Evolutionary conservation across 1,140 invertebrate genomes (phyloP), one percentile per base, ranked within the genome.

Genomic region (Hylyphantes graminicola): DNA sequence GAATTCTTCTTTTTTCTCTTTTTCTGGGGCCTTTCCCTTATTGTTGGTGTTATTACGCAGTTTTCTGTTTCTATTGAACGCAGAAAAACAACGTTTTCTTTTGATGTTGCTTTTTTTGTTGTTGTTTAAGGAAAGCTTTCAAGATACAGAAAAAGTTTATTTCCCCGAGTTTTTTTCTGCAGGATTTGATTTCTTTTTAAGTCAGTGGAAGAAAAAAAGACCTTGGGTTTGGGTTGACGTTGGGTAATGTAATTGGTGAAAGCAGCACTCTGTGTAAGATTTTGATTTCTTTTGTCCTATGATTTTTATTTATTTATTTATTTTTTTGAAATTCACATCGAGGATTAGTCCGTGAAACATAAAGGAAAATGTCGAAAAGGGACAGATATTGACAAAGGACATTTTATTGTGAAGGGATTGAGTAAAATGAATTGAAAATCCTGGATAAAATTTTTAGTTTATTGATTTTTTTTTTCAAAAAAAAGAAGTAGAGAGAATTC

Each of bases 51-150:
- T 21, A 65, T 35, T 65, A 35, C 48, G 35, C 67, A 13, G 67
- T 70, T 48, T 70, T 70, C 35, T 15, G 35, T 21, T 70, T 50
- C n/a, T 70, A 70, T 70, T 12, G 50, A 70, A 51, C 67, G 51
- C 67, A 70, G 15, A 70, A 35, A 70, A 70, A n/a, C 35, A 65
- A 70, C n/a, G 67, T 70, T 70, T 70, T 15, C 51, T 70, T 65
- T 35, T 35, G 35, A 17, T 61, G 57, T 61, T 17, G 57, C 12
- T 61, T 61, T 2, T 61, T 61, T 61, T 61, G 57, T 61, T 61
- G 57, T 6, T 61, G 57, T 61, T 17, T 61, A 2, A 6, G 57
- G 57, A 15, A 15, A 12, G 12, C 17, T 61, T 61, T 61, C 12
- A 17, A 17, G 12, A 12, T 61, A 17, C 57, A 61, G 57, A 15